Base-by-base conservation (phyloP, 2,113 vertebrate genomes). In the Silurus asotus region DNA sequence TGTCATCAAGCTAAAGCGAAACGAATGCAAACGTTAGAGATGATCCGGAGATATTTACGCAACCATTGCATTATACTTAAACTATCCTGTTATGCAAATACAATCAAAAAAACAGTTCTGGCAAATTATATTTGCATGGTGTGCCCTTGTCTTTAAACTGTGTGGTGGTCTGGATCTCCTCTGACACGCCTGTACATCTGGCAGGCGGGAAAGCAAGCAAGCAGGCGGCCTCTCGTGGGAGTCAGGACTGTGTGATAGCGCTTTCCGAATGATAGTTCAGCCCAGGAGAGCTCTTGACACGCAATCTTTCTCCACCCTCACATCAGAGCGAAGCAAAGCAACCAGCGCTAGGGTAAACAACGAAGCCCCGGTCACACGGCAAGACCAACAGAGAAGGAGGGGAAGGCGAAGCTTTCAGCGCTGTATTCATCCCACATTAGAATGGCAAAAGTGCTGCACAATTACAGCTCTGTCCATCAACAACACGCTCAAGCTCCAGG, bases 231-330 rank as follows among this genome's bases (percentile, higher is more conserved):
- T 89, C 25, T 45, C 45, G 87, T 88, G 93, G 93, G 94, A 94
- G 91, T 92, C 88, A 86, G 92, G 91, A 91, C 92, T 92, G 92
- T 94, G 94, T 93, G 95, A 95, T 94, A 95, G 94, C 93, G 93
- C 94, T 95, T 37, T 92, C 91, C 93, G 94, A 94, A 94, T 95
- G 94, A 95, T 95, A 95, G 94, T 93, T 93, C 91, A 93, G 93
- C 95, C 94, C 93, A 93, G 93, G 94, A 95, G 94, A 95, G 91
- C 93, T 93, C 93, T 95, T 94, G 94, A 95, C 94, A 94, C 91
- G 92, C 94, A 94, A 94, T 95, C 93, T 93, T 93, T 93, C 74
- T 77, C 90, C 90, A 89, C 88, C 88, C 92, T 91, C 89, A 93
- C 89, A 94, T 94, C 92, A 91, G 93, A 91, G 88, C 89, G 89